Base-by-base conservation (phyloP, 2,888 invertebrate species). In the Augochlorella aurata region DNA sequence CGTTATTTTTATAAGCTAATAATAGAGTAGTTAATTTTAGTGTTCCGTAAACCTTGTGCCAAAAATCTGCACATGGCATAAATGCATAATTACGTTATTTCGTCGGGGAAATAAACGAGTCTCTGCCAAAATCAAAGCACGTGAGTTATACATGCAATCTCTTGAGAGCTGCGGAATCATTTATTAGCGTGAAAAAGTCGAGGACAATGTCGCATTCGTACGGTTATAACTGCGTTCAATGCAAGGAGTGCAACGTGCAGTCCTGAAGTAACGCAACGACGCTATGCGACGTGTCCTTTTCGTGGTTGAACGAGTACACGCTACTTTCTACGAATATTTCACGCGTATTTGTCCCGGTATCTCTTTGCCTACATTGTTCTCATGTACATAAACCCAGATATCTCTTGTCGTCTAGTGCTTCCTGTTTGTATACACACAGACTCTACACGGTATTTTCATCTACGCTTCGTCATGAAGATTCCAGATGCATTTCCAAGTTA, bases 301-400 rank as follows among this genome's bases (percentile, higher is more conserved):
- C 65, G 74, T 38, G 58, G 65, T 76, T 66, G 58, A 75, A 68
- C 45, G 61, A 44, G 58, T 21, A 10, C 70, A 49, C 21, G 47
- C 49, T 50, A 49, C 70, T 18, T 52, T 47, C 44, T 54, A 45
- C 67, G 47, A 71, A 77, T 80, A 80, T 80, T 77, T 80, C 67
- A 76, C 79, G 71, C 80, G 52, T 52, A 69, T 66, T 67, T 58
- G 44, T 61, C 18, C 61, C 14, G 49, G 58, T 68, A 67, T 67
- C 54, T 49, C 70, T 79, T 79, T 70, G 24, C 77, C 49, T 44
- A 38, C 77, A 29, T 24, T 58, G 24, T 49, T 61, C 61, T 21
- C 45, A 16, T 29, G 16, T 50, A 52, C 29, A 24, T 61, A 74
- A 75, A 44, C 49, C 24, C 49, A 61, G 63, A 75, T 77, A 45